A percentile compares a stretch with the other conserved stretches of the same genome.
Evolutionary conservation across 2,888 invertebrate species (phyloP).

Genomic region (Ennomos erosarius): DNA sequence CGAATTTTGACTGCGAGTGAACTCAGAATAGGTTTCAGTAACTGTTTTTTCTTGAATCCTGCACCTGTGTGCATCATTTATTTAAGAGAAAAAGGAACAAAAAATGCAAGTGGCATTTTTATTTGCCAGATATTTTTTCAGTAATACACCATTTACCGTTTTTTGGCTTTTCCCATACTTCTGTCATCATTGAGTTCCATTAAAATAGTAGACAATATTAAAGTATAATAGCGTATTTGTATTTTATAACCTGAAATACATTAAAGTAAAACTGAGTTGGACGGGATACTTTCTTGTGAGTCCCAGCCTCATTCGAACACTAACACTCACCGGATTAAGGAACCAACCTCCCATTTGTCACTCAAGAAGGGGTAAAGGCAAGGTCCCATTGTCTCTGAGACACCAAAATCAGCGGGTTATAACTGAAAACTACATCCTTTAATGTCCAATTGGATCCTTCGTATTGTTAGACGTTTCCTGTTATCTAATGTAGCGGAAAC

Average conservation of each 20-base stretch:
- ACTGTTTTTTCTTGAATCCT: too few relatives aligned
- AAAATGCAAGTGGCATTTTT: too few relatives aligned
- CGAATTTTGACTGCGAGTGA: too few relatives aligned
- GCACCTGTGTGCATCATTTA: too few relatives aligned
- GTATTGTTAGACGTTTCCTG: conserved; percentile 36
- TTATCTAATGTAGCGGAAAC: conserved; percentile 35
- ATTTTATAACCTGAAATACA: not conserved
- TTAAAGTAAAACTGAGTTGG: conserved; percentile 9
- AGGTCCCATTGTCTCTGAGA: conserved; percentile 67
- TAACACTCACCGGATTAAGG: conserved; percentile 66
- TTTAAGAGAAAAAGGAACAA: too few relatives aligned
- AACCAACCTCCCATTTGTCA: conserved; percentile 77
- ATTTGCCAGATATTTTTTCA: too few relatives aligned
- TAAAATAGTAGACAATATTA: too few relatives aligned
- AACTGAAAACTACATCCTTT: conserved; percentile 35
- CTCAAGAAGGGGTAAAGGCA: conserved; percentile 69
- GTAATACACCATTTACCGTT: too few relatives aligned
- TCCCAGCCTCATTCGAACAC: conserved; percentile 40
- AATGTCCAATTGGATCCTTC: conserved; percentile 36
- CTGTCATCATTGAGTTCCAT: too few relatives aligned
- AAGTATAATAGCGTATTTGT: not conserved
- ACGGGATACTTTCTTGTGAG: conserved; percentile 34
- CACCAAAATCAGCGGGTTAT: conserved; percentile 42
- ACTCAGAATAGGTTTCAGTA: too few relatives aligned
- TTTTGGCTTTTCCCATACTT: too few relatives aligned